Base-by-base conservation (phyloP, 2,888 invertebrate genomes). In the Brenthis hecate region DNA sequence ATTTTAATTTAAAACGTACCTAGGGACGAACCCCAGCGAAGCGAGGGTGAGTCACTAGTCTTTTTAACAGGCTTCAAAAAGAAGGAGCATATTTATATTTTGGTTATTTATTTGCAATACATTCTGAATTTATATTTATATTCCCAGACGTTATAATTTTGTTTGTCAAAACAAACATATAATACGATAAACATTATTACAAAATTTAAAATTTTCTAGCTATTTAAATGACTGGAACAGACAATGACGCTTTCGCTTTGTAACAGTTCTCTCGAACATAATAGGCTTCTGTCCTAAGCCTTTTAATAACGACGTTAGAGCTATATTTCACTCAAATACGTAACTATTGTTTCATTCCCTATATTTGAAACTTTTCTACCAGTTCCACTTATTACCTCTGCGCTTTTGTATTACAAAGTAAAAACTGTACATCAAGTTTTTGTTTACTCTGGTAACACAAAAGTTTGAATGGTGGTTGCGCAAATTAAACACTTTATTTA, bases 251-350 rank as follows among this genome's bases (percentile, higher is more conserved):
- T 48, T 19, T 62, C 65, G 54, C 65, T 50, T 16, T 62, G 62
- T 70, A 51, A 60, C 62, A 62, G 57, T 56, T 60, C 43, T 66
- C 62, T 65, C 60, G 62, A 48, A 67, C 50, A 16, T 69, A 72
- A 72, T 70, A 70, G 68, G 68, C 51, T 70, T 72, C 67, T 23
- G 53, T 62, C 63, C 57, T 68, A 68, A 70, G 70, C 70, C 67
- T 70, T 65, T 70, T 68, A 72, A 70, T 72, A 65, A 68, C 63
- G 63, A 56, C 51, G 55, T 50, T 50, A 32, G 28, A 53, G 53
- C 70, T 65, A 62, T 65, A 66, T 56, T 65, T 55, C 60, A 48
- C 60, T 68, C 53, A 62, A 65, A 68, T 55, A 66, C 23, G 36
- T 19, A 36, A 23, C 23, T 23, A 43, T 51, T 58, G 51, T 47